Evolutionary conservation across 2,113 vertebrate genomes (phyloP).

Genomic region (Peromyscus californicus): DNA sequence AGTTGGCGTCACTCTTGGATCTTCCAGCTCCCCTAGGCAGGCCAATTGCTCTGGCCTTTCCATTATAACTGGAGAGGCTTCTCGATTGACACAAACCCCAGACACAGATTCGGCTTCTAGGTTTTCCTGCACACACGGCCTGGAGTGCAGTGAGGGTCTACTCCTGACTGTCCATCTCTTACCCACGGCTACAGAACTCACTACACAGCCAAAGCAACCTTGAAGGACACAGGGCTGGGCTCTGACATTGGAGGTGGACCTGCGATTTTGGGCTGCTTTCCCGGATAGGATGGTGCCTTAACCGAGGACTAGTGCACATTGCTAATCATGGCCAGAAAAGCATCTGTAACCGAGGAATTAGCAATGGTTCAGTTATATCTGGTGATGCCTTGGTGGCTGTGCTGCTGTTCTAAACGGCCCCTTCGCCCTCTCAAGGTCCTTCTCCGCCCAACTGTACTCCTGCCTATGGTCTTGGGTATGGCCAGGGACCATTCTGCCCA

Average conservation of each 20-base stretch:
- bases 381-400: not conserved
- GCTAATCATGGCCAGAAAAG: not conserved
- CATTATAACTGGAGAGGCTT: not conserved
- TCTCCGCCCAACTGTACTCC: not conserved
- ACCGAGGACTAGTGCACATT: not conserved
- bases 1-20: not conserved
- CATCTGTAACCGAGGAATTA: not conserved
- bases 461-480: not conserved
- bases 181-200: not conserved
- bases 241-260: not conserved
- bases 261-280: not conserved
- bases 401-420: not conserved
- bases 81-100: not conserved
- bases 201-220: not conserved
- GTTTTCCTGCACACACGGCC: not conserved
- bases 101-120: not conserved
- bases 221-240: not conserved
- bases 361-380: not conserved
- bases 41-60: not conserved
- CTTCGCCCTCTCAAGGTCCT: not conserved
- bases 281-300: not conserved
- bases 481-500: not conserved
- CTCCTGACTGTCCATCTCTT: not conserved
- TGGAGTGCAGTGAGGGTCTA: too few relatives aligned
- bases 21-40: not conserved